phyloP scores from a whole-genome alignment of 2,888 invertebrate genomes.

The Tetropium fuscum region DNA sequence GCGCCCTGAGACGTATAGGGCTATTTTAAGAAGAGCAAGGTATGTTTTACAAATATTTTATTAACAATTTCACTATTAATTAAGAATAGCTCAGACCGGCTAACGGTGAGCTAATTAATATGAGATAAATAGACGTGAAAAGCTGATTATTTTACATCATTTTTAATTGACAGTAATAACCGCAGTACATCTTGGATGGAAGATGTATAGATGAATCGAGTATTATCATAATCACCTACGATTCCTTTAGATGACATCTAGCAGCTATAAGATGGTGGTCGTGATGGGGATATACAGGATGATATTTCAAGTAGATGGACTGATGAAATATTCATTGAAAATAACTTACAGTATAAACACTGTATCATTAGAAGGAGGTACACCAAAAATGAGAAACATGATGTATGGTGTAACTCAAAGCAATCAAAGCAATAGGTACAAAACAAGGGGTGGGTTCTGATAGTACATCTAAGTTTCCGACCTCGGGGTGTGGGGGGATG shows the following conservation, averaged over 20 bases:
- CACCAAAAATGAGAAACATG: too few species aligned
- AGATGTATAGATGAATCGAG: background rate
- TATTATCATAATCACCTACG: background rate
- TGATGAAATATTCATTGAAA: too few species aligned
- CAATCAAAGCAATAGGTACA: too few species aligned
- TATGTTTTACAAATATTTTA: constrained; percentile 2
- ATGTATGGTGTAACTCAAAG: too few species aligned
- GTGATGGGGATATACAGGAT: too few species aligned
- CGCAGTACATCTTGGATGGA: constrained; percentile 3
- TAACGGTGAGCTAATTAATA: constrained; percentile 8
- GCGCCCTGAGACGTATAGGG: constrained; percentile 9
- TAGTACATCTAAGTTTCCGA: too few species aligned
- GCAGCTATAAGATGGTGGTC: background rate
- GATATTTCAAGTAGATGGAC: too few species aligned
- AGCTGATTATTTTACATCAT: constrained; percentile 10
- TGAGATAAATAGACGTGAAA: constrained; percentile 7
- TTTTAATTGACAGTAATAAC: constrained; percentile 20
- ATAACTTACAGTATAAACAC: too few species aligned
- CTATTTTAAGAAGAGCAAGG: constrained; percentile 8
- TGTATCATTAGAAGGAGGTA: too few species aligned
- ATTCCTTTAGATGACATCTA: background rate
- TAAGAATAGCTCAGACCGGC: constrained; percentile 8
- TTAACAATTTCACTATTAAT: constrained; percentile 15
- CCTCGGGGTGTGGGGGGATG: too few species aligned
- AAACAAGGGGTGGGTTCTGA: too few species aligned